Conservation (phyloP, 2,888 invertebrate genomes). For the Chrysina gloriosa region DNA sequence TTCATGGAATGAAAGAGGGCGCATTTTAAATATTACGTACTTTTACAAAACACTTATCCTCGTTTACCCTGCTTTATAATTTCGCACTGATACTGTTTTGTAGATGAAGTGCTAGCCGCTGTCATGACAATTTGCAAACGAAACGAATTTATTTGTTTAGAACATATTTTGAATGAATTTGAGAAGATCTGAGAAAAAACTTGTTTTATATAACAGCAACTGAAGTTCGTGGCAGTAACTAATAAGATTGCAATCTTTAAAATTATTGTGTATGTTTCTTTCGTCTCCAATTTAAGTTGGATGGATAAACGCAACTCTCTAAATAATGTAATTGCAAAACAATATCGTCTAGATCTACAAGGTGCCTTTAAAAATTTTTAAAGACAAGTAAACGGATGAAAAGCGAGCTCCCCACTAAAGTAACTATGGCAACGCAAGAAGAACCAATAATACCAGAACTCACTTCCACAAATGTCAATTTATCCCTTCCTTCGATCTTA, state of each 20-base stretch:
- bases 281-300: neutral
- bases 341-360: neutral
- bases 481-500: conserved; percentile 46
- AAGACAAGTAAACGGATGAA: conserved; percentile 14
- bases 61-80: too few relatives aligned
- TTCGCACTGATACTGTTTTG: too few relatives aligned
- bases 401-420: conserved; percentile 35
- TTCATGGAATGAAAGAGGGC: too few relatives aligned
- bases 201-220: neutral
- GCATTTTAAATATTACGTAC: too few relatives aligned
- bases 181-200: too few relatives aligned
- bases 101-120: too few relatives aligned
- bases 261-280: too few relatives aligned
- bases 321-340: neutral
- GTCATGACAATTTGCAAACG: too few relatives aligned
- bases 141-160: too few relatives aligned
- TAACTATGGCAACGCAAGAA: conserved; percentile 55
- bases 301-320: neutral
- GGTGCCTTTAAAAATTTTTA: conserved; percentile 11
- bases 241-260: too few relatives aligned
- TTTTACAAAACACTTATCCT: too few relatives aligned
- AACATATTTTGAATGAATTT: too few relatives aligned
- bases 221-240: neutral
- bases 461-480: conserved; percentile 48
- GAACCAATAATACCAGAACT: conserved; percentile 52